Evolutionary conservation across 23 tunicate genomes (phyloP).

Genomic region (Phallusia fumigata): DNA sequence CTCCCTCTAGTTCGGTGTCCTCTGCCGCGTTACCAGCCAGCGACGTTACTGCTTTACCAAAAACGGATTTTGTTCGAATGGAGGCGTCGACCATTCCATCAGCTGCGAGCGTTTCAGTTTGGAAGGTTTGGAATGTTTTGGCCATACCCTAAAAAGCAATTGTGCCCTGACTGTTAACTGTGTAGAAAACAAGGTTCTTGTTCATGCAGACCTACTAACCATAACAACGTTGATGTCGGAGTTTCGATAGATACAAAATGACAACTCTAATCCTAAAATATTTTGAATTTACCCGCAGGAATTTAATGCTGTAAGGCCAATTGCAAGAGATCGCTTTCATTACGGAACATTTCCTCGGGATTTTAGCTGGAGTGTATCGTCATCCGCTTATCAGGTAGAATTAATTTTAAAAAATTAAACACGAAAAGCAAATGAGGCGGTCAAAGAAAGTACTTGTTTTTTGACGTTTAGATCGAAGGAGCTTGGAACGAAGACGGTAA

Average conservation of each 20-base stretch:
- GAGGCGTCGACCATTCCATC: slow-evolving; percentile 79
- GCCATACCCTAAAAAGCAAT: neutral
- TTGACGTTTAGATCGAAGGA: slow-evolving; percentile 96
- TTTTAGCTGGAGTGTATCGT: slow-evolving; percentile 93
- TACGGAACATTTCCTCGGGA: slow-evolving; percentile 85
- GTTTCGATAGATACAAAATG: no score
- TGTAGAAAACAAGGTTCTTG: no score
- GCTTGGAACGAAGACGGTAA: slow-evolving; percentile 99
- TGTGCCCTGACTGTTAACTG: no score
- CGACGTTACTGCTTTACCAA: neutral
- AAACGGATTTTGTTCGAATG: slow-evolving; percentile 7
- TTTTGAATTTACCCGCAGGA: slow-evolving; percentile 46
- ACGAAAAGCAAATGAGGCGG: no score
- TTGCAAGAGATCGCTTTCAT: slow-evolving; percentile 59
- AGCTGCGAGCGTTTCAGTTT: slow-evolving; percentile 71
- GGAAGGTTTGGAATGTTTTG: slow-evolving; percentile 41
- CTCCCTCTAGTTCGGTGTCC: neutral
- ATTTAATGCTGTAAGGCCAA: slow-evolving; percentile 47
- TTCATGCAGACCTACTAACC: no score
- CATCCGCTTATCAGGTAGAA: slow-evolving; percentile 93
- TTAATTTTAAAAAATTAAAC: neutral
- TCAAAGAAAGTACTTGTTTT: no score
- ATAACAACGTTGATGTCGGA: no score
- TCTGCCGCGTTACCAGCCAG: neutral
- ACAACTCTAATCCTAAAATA: no score